A percentile compares a stretch with the other conserved stretches of the same genome.
phyloP scores from a whole-genome alignment of 1,140 invertebrate genomes.

The Temnothorax nylanderi region DNA sequence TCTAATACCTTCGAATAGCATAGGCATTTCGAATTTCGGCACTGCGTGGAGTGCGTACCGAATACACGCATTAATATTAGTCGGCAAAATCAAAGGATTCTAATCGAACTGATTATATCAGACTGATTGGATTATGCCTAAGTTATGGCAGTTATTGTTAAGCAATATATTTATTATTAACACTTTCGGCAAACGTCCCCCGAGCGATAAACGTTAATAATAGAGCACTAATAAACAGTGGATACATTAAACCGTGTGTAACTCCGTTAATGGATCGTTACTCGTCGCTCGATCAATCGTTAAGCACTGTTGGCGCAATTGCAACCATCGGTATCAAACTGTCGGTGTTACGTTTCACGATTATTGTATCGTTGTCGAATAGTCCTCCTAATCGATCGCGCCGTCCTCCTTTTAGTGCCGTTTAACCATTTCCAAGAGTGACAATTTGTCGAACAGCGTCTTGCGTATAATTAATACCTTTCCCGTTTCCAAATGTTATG shows the following conservation, averaged over 20 bases:
- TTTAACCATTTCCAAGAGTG: slow-evolving; percentile 30
- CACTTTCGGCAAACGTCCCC: not conserved
- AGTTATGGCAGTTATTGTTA: not conserved
- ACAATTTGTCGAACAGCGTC: slow-evolving; percentile 9
- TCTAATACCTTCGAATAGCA: not conserved
- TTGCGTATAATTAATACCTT: slow-evolving; percentile 7
- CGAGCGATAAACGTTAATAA: slow-evolving; percentile 57
- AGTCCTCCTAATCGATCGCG: slow-evolving; percentile 35
- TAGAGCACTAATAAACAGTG: slow-evolving; percentile 54
- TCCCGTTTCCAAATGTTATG: not conserved
- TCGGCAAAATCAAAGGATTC: not conserved
- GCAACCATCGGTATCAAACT: slow-evolving; percentile 65
- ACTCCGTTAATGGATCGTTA: slow-evolving; percentile 72
- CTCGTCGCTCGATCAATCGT: slow-evolving; percentile 66
- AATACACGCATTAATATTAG: not conserved
- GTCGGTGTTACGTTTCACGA: slow-evolving; percentile 33
- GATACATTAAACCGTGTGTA: slow-evolving; percentile 72
- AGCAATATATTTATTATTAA: slow-evolving; percentile 6
- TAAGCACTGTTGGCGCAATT: slow-evolving; percentile 66
- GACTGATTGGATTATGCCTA: not conserved
- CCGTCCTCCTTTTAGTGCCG: slow-evolving; percentile 26
- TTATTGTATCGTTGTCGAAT: slow-evolving; percentile 52
- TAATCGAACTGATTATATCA: not conserved
- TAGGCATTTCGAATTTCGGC: not conserved
- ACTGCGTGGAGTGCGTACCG: not conserved